Conservation (phyloP, 2,113 vertebrate species). For the Sturnus vulgaris region DNA sequence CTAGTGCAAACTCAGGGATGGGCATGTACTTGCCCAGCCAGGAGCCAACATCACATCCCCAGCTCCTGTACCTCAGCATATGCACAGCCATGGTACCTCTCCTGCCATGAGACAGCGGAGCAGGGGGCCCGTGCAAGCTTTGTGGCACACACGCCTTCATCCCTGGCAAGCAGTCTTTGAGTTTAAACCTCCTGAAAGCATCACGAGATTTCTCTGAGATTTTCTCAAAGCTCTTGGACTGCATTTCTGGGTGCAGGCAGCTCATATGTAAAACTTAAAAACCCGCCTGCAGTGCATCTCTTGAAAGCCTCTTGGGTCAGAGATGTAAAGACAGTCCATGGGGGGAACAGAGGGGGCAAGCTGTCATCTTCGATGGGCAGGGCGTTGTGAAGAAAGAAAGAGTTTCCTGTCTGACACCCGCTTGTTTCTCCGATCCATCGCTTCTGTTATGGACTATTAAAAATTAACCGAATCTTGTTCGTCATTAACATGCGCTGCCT, state of each 20-base stretch:
- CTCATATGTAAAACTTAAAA: background rate
- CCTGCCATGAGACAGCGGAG: rapidly evolving
- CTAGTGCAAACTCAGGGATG: background rate
- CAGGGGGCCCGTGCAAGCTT: background rate
- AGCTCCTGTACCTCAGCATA: background rate
- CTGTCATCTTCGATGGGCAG: background rate
- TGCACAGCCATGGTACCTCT: background rate
- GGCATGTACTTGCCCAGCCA: background rate
- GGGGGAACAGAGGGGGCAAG: background rate
- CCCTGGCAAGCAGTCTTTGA: background rate
- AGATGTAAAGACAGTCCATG: background rate
- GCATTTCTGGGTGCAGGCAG: background rate
- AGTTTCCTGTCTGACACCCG: background rate
- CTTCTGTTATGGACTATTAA: slow-evolving; percentile 49
- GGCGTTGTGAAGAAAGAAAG: background rate
- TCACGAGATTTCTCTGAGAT: background rate
- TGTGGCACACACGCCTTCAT: rapidly evolving
- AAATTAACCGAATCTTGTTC: slow-evolving; percentile 56
- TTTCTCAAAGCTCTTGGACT: background rate
- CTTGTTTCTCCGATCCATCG: background rate
- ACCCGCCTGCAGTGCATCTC: background rate
- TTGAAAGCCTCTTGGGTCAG: background rate
- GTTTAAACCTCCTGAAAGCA: background rate
- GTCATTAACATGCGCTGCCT: background rate
- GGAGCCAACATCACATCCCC: background rate